Percentiles rank a stretch among this genome's conserved stretches.
phyloP scores from a whole-genome alignment of 2,888 invertebrate species.

The Rosalia funebris region DNA sequence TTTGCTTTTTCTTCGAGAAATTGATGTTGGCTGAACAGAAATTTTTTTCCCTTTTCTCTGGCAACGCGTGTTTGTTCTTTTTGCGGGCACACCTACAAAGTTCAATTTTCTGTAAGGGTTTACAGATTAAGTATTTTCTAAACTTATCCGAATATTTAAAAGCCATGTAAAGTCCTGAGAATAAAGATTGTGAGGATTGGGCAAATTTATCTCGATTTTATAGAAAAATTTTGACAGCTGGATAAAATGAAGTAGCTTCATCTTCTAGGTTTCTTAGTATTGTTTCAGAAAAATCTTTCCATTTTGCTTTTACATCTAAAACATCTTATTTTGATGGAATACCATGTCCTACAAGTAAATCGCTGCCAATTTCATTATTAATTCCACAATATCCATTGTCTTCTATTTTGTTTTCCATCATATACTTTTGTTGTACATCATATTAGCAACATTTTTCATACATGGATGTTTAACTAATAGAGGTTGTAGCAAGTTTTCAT shows the following conservation, averaged over 20 bases:
- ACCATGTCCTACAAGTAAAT: neutral
- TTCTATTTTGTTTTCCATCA: neutral
- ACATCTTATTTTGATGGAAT: neutral
- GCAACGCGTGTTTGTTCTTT: too few relatives aligned
- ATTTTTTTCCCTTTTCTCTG: too few relatives aligned
- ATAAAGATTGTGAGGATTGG: slow-evolving; percentile 4
- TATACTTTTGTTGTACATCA: too few relatives aligned
- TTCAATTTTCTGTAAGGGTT: too few relatives aligned
- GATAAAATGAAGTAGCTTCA: neutral
- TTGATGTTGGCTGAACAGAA: too few relatives aligned
- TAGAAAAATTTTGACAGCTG: neutral
- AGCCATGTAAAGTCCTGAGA: neutral
- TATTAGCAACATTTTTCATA: neutral
- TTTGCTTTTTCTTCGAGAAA: too few relatives aligned
- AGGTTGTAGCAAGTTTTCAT: neutral
- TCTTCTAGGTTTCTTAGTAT: slow-evolving; percentile 1
- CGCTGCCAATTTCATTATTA: neutral
- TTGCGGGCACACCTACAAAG: too few relatives aligned
- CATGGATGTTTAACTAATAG: neutral
- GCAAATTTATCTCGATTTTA: neutral
- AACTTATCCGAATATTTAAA: too few relatives aligned
- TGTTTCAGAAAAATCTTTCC: slow-evolving; percentile 2
- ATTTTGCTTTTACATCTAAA: slow-evolving; percentile 2
- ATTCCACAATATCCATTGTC: neutral
- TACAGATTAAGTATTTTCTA: too few relatives aligned